Evolutionary conservation across 2,888 invertebrate genomes (phyloP), one percentile per base, ranked within the genome.

Genomic region (Nymphalis urticae): DNA sequence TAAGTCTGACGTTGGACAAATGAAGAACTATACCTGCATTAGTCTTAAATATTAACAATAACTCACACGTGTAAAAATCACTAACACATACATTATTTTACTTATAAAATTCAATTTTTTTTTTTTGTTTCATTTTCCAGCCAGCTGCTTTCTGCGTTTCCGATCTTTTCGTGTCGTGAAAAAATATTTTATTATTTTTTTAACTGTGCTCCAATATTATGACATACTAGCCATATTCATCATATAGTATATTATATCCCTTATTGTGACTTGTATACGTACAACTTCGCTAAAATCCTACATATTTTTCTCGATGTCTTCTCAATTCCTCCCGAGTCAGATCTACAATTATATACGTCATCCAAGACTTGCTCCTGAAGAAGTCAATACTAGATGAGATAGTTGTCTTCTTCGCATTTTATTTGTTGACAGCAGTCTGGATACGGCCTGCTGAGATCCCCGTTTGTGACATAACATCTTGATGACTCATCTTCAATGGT

Each of bases 331-430:
- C 19, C 36, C 9, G 17, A 27, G 13, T 54, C 42, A 58, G 58
- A 10, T 58, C 58, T 21, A 42, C 58, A 32, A 56, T 58, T 58
- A 19, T 27, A 48, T 54, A 50, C 68, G 66, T 66, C 68, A 62
- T 66, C 47, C 51, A 13, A 54, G 36, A 60, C 63, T 48, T 48
- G 62, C 62, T 62, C 64, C 58, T 54, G n/a, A 19, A 13, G 56
- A 58, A 47, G 9, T 8, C 59, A 61, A 66, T 48, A 62, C 69
- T 78, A 76, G 61, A 73, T 60, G 7, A 79, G 70, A 10, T 76
- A 79, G 70, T 89, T 89, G 24, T 89, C 88, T 8, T 78, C 13
- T 59, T 86, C 85, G 72, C 89, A 89, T 69, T 81, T 82, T 47
- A 88, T 53, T 0, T 73, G 64, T 2, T 80, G 79, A 76, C 90